Percentiles rank a stretch among this genome's conserved stretches.
Conservation (phyloP, 2,888 invertebrate genomes). For the Gibbula magus region DNA sequence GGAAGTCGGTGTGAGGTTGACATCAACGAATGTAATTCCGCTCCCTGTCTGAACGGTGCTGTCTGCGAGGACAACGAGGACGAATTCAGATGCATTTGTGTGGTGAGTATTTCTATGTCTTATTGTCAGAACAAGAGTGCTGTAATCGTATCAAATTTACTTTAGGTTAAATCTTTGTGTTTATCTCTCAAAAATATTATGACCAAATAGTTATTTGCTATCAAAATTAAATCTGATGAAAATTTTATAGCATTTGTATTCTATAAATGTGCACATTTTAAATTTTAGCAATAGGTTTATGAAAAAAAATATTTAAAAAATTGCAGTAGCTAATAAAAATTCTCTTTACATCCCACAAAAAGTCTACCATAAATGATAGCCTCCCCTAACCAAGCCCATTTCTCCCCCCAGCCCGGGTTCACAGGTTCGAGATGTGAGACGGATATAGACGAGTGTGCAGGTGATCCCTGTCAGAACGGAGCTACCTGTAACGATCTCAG, state of each 20-base stretch:
- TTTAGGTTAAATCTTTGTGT: too few species aligned
- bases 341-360: too few species aligned
- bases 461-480: constrained; percentile 8
- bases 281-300: too few species aligned
- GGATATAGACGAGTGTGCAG: constrained; percentile 12
- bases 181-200: too few species aligned
- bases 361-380: neutral
- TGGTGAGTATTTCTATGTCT: constrained; percentile 14
- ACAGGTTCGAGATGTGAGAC: constrained; percentile 34
- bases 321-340: neutral
- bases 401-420: neutral
- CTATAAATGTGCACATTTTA: too few species aligned
- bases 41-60: constrained; percentile 12
- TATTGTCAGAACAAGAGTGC: too few species aligned
- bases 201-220: too few species aligned
- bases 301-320: neutral
- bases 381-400: neutral
- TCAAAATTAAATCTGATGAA: too few species aligned
- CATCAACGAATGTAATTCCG: constrained; percentile 8
- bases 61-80: constrained; percentile 8
- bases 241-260: too few species aligned
- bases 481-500: neutral
- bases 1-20: constrained; percentile 30
- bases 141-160: too few species aligned
- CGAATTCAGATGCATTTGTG: constrained; percentile 22